Evolutionary conservation across 1,140 invertebrate genomes (phyloP).

Genomic region (Bombus confusus): DNA sequence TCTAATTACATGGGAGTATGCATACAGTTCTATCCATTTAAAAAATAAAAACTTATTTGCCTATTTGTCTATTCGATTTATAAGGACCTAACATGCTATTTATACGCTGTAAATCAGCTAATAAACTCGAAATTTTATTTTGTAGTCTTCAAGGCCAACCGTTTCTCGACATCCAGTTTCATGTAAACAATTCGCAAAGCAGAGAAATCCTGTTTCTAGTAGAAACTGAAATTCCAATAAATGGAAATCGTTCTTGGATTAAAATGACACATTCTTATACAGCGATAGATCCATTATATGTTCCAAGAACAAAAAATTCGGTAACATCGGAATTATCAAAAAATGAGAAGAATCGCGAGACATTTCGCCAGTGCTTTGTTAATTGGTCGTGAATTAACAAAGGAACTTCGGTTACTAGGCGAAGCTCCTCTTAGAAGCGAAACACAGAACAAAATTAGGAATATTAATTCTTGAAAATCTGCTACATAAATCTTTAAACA

Average conservation of each 20-base stretch:
- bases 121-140: slow-evolving; percentile 15
- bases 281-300: not conserved
- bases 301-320: not conserved
- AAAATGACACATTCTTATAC: not conserved
- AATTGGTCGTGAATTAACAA: slow-evolving; percentile 1
- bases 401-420: slow-evolving; percentile 34
- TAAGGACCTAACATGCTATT: not conserved
- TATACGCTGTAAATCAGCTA: not conserved
- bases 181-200: slow-evolving; percentile 24
- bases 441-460: not conserved
- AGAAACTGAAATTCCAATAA: not conserved
- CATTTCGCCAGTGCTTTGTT: not conserved
- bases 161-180: not conserved
- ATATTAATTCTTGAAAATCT: not conserved
- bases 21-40: too few relatives aligned
- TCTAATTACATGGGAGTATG: too few relatives aligned
- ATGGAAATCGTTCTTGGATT: not conserved
- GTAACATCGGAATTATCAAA: not conserved
- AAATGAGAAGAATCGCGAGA: not conserved
- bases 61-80: not conserved
- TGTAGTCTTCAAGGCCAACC: slow-evolving; percentile 3
- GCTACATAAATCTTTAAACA: slow-evolving; percentile 10
- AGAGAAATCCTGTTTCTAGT: too few relatives aligned
- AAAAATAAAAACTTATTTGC: not conserved
- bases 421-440: not conserved